Conservation (phyloP, 2,888 invertebrate genomes). For the Philereme vetulata region DNA sequence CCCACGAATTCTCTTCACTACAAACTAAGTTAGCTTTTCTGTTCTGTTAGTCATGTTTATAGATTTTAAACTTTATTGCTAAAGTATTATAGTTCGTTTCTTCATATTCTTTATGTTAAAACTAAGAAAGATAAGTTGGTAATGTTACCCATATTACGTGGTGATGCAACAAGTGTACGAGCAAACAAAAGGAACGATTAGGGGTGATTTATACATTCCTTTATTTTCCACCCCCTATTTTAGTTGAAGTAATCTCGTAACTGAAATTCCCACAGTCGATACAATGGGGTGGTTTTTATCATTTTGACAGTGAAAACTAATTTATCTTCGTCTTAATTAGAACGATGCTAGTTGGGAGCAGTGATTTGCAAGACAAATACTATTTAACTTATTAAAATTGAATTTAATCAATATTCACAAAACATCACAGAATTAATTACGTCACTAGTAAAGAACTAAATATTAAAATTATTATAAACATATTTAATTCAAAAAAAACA, state of each 20-base stretch:
- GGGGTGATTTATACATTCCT: slow-evolving; percentile 79
- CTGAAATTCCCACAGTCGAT: slow-evolving; percentile 79
- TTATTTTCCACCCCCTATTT: slow-evolving; percentile 76
- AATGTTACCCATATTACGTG: slow-evolving; percentile 52
- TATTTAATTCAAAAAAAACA: background rate
- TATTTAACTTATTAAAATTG: too few relatives aligned
- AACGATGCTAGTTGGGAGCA: too few relatives aligned
- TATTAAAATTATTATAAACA: background rate
- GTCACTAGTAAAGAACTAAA: too few relatives aligned
- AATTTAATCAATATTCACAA: background rate
- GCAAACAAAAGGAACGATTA: slow-evolving; percentile 75
- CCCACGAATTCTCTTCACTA: slow-evolving; percentile 53
- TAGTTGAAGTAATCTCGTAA: slow-evolving; percentile 66
- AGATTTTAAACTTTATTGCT: slow-evolving; percentile 23
- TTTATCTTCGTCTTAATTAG: slow-evolving; percentile 24
- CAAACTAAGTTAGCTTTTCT: slow-evolving; percentile 37
- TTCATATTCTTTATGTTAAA: background rate
- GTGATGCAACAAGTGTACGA: slow-evolving; percentile 78
- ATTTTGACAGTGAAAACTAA: slow-evolving; percentile 36
- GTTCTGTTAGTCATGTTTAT: background rate
- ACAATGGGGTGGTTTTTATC: slow-evolving; percentile 46
- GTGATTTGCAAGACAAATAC: too few relatives aligned
- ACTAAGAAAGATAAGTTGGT: slow-evolving; percentile 34
- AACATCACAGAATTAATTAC: too few relatives aligned
- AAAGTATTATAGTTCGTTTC: slow-evolving; percentile 27